Conservation (phyloP, 2,113 vertebrate species). For the Lepisosteus oculatus region DNA sequence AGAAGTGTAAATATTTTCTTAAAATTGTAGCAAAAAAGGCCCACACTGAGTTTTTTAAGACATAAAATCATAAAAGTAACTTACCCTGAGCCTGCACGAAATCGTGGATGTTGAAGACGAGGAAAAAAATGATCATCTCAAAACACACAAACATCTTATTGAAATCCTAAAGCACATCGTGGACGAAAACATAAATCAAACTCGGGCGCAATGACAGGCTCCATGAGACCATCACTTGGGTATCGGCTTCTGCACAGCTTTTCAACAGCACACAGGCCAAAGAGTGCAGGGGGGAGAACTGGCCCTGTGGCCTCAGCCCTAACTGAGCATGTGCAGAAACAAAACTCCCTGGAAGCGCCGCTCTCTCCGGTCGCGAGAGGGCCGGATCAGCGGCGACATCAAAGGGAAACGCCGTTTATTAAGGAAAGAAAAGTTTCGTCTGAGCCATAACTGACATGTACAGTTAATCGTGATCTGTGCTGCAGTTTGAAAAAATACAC, state of each 20-base stretch:
- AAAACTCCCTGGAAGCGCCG: constrained; percentile 6
- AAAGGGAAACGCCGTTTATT: neutral
- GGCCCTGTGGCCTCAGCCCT: constrained; percentile 12
- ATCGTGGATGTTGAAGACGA: constrained; percentile 53
- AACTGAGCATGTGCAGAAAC: constrained; percentile 50
- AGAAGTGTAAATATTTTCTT: too few relatives aligned
- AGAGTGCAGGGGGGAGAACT: constrained; percentile 24
- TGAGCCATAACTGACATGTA: too few relatives aligned
- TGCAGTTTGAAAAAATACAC: too few relatives aligned
- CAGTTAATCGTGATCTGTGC: too few relatives aligned
- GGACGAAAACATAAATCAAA: constrained; percentile 54
- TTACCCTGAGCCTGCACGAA: constrained; percentile 67
- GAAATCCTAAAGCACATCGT: constrained; percentile 67
- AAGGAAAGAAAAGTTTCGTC: too few relatives aligned
- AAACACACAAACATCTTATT: constrained; percentile 71
- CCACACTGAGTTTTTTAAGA: neutral
- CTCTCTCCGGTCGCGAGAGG: constrained; percentile 21
- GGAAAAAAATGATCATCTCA: constrained; percentile 57
- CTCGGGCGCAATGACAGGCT: constrained; percentile 44
- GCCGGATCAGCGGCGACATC: constrained; percentile 27
- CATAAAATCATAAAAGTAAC: constrained; percentile 35
- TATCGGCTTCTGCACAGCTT: constrained; percentile 38
- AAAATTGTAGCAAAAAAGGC: neutral
- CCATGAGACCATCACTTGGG: constrained; percentile 49
- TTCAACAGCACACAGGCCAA: constrained; percentile 34